Evolutionary conservation across 2,888 invertebrate species (phyloP), one percentile per base, ranked within the genome.

Genomic region (Subacronicta megacephala): DNA sequence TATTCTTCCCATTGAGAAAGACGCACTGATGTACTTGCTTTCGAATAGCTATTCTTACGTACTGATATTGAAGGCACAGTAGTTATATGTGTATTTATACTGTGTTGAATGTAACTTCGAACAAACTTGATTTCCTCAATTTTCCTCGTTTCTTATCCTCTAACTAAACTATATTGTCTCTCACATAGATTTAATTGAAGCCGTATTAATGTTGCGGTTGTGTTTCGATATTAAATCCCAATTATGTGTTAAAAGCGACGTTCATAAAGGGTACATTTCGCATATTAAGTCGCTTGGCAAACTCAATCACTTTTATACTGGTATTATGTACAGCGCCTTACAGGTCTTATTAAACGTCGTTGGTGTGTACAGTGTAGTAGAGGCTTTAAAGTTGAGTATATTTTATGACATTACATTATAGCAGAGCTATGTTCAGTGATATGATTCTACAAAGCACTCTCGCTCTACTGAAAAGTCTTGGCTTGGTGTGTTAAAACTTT

Each of bases 161-260:
- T 38, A 49, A 54, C 53, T 62, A 68, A 68, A 58, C 58, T 54
- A 62, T 53, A 62, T 62, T 63, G 61, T 71, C 55, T 47, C 54
- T 53, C 44, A 36, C 44, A 54, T 49, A 40, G 51, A 55, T 60
- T 53, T 67, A 74, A 70, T 70, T 58, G 55, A 67, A 62, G 70
- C 54, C 53, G 36, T 58, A 68, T 73, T 60, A 58, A 62, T 51
- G 54, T 61, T 41, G 74, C 62, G 77, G 57, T 55, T 45, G 29
- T 40, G 57, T 60, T 70, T 52, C 35, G 36, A 53, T 64, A 73
- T 60, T 66, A 64, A 66, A 66, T 66, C 44, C 52, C 56, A 57
- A 66, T 77, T 70, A 63, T 53, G 58, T 53, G 56, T 59, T 59
- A 65, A 71, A 69, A 57, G 57, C 70, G 45, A 46, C 54, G 45